Evolutionary conservation across 37 sponge, comb jelly and placozoan genomes (phyloP), one percentile per base, ranked within the genome.

Genomic region (Halisarca cf. caerulea): DNA sequence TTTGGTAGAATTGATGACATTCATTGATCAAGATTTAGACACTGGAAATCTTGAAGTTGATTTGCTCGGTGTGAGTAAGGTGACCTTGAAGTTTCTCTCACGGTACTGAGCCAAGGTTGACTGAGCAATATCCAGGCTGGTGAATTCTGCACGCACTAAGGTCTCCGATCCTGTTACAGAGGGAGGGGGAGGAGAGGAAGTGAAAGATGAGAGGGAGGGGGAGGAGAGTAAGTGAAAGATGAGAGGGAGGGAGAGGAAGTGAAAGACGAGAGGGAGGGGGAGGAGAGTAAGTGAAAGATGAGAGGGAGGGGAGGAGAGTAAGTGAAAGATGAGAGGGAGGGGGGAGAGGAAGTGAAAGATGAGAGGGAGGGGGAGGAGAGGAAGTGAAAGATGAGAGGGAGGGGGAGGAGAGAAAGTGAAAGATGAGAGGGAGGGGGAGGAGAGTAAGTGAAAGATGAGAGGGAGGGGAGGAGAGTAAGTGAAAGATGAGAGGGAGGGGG

Each of bases 1-100:
- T 47, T n/a, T 47, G 51, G 51, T 47, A 11, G 51, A 47, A 47
- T 47, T 47, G 11, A 14, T 68, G 17, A 68, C 17, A 68, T 59
- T 59, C 60, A 59, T 68, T 68, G 69, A 34, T 68, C 69, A 68
- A 1, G 69, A 68, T 34, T 68, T 28, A 28, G 30, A 17, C 0
- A 34, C 27, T 0, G 69, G 34, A 34, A 34, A 17, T 68, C 69
- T 28, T 0, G 69, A 68, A 34, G 69, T 27, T 18, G 35, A 30
- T 34, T 68, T 68, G 33, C 30, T 68, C 30, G 69, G 69, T 30
- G 69, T 68, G 35, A 68, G 41, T 8, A 78, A 25, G 7, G 33
- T 42, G 42, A 85, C 78, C n/a, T 73, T 64, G 30, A 82, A 64
- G 2, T 74, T 74, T 20, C 77, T 37, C 44, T 74, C 77, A 3